phyloP scores from a whole-genome alignment of 2,888 invertebrate species.

The Phyllotreta striolata region DNA sequence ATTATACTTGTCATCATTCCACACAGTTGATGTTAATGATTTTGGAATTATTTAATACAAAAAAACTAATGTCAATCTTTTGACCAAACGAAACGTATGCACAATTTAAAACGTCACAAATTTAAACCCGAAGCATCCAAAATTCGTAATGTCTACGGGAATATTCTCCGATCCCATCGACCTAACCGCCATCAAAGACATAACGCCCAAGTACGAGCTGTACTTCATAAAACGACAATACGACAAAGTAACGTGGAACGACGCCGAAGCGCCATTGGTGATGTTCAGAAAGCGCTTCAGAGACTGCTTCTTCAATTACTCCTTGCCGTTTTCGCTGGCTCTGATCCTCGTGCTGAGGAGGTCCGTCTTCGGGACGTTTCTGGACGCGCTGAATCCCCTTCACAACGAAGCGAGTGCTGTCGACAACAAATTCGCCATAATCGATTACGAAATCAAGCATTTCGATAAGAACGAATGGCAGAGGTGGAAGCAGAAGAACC shows the following conservation, averaged over 20 bases:
- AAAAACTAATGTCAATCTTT: no score
- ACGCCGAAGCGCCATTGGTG: constrained; percentile 27
- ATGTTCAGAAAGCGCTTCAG: constrained; percentile 23
- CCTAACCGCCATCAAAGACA: no score
- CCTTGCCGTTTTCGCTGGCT: constrained; percentile 32
- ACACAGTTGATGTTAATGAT: no score
- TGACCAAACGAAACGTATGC: no score
- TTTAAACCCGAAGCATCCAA: no score
- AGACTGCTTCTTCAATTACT: constrained; percentile 30
- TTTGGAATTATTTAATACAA: no score
- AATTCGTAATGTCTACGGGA: no score
- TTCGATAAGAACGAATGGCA: constrained; percentile 41
- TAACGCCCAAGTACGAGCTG: constrained; percentile 8
- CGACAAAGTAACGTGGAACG: constrained; percentile 32
- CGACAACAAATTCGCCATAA: constrained; percentile 50
- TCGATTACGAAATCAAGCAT: constrained; percentile 45
- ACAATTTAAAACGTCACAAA: no score
- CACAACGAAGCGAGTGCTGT: constrained; percentile 50
- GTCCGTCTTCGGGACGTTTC: constrained; percentile 53
- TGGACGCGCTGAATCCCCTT: constrained; percentile 49
- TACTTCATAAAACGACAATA: constrained; percentile 22
- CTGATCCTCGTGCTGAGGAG: constrained; percentile 33
- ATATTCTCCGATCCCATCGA: no score
- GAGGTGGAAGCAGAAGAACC: constrained; percentile 47
- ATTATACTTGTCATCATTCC: no score